phyloP scores from a whole-genome alignment of 37 sponge, comb jelly and placozoan genomes.

The Eunapius fragilis region DNA sequence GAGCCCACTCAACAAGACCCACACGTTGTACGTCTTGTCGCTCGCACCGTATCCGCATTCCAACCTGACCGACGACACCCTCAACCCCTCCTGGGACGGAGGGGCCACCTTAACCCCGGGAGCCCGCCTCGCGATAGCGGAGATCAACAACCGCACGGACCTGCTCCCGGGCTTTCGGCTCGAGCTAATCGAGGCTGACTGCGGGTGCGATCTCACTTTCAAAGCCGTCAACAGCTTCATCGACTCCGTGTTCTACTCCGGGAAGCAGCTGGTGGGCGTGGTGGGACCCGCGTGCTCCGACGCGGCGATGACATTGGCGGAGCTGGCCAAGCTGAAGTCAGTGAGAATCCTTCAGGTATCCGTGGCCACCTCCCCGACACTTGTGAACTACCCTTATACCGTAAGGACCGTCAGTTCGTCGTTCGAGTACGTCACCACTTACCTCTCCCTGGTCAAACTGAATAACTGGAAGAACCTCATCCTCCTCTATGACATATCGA shows the following conservation, averaged over 20 bases:
- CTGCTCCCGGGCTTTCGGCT: neutral
- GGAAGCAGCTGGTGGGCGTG: conserved; percentile 31
- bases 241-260: neutral
- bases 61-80: neutral
- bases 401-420: neutral
- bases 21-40: neutral
- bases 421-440: neutral
- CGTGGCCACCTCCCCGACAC: neutral
- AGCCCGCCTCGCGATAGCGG: neutral
- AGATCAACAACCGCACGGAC: conserved; percentile 13
- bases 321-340: neutral
- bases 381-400: neutral
- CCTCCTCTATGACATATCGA: neutral
- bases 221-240: neutral
- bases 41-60: conserved; percentile 2
- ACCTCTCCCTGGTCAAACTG: neutral
- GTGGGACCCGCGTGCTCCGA: conserved; percentile 36
- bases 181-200: neutral
- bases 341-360: neutral
- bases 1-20: neutral
- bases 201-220: neutral
- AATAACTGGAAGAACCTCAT: neutral
- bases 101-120: neutral
- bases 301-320: conserved; percentile 5
- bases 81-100: neutral